phyloP scores from a whole-genome alignment of 2,113 vertebrate genomes.

The Tyrannus savana region DNA sequence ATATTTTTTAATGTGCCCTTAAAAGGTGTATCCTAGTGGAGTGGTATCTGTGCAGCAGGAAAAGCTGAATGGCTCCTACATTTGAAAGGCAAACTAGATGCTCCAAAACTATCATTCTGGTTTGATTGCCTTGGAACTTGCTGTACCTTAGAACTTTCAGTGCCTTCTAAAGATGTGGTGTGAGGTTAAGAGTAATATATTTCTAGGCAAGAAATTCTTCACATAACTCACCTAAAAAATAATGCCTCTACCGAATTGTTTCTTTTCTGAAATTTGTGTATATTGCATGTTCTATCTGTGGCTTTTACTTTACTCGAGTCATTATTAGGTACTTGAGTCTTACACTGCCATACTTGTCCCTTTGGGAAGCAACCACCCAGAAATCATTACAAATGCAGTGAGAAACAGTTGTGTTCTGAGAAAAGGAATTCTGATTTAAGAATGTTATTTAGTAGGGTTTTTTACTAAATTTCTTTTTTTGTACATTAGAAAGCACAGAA shows the following conservation, averaged over 20 bases:
- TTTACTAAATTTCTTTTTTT: neutral
- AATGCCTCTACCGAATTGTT: neutral
- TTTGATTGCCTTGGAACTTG: neutral
- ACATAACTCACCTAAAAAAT: neutral
- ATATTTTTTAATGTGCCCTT: neutral
- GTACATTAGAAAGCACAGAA: neutral
- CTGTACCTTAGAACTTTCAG: neutral
- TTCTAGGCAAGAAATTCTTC: neutral
- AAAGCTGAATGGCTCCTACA: neutral
- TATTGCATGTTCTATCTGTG: neutral
- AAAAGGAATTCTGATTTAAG: neutral
- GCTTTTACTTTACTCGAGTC: neutral
- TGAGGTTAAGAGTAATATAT: neutral
- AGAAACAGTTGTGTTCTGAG: neutral
- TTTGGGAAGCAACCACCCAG: neutral
- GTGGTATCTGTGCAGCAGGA: neutral
- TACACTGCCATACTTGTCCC: neutral
- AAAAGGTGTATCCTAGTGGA: neutral
- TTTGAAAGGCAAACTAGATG: neutral
- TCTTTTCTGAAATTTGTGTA: neutral
- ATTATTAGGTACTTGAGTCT: neutral
- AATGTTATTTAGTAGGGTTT: neutral
- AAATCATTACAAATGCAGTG: neutral
- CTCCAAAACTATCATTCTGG: neutral
- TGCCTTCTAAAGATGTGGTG: neutral